Conservation (phyloP, 1,140 invertebrate species). For the Asbolus verrucosus region DNA sequence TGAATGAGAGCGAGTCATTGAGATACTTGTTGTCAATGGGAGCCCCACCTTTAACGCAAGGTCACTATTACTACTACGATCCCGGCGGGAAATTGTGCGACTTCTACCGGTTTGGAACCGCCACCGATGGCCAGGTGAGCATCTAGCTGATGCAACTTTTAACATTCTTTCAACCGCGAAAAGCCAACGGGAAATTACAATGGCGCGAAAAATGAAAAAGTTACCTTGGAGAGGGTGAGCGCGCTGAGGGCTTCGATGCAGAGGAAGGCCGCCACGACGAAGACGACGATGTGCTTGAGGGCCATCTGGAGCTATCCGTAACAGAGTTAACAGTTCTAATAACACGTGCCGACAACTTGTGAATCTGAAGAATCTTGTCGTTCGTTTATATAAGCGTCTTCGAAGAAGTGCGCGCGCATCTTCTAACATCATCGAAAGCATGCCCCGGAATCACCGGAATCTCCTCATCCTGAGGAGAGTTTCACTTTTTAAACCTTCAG, state of each 20-base stretch:
- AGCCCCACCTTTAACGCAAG: slow-evolving; percentile 23
- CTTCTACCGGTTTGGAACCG: no score
- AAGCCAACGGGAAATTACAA: no score
- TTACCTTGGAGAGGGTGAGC: slow-evolving; percentile 14
- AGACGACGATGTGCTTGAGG: slow-evolving; percentile 12
- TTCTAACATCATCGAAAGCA: slow-evolving; percentile 6
- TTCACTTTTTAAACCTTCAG: no score
- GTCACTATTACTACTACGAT: slow-evolving; percentile 35
- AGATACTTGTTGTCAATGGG: not conserved
- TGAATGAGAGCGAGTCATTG: slow-evolving; percentile 2
- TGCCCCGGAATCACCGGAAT: slow-evolving; percentile 22
- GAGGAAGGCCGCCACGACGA: slow-evolving; percentile 9
- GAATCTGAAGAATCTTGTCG: slow-evolving; percentile 40
- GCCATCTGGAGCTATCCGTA: slow-evolving; percentile 1
- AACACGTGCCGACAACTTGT: slow-evolving; percentile 19
- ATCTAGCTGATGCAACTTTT: not conserved
- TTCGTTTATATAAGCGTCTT: slow-evolving; percentile 36
- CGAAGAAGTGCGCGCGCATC: slow-evolving; percentile 35
- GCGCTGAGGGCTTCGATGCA: slow-evolving; percentile 13
- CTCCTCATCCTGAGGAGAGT: no score
- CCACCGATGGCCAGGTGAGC: no score
- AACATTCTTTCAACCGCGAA: no score
- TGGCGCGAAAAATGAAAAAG: no score
- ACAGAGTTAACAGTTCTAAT: no score
- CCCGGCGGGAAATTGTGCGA: not conserved